Evolutionary conservation across 2,888 invertebrate species (phyloP).

Genomic region (Drosophila parthenogenetica): DNA sequence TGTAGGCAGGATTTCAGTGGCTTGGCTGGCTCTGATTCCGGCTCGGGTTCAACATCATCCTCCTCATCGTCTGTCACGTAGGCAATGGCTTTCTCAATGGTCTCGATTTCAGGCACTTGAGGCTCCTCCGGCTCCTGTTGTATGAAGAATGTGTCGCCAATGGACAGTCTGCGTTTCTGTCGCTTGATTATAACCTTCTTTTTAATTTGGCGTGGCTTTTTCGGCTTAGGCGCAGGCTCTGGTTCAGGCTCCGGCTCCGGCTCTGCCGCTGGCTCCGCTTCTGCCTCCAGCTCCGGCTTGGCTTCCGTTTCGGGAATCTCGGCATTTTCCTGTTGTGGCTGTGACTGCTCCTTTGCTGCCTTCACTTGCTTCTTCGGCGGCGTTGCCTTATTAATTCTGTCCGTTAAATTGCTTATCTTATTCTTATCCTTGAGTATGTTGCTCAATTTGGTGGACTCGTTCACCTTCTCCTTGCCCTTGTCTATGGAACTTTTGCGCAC

Average conservation of each 20-base stretch:
- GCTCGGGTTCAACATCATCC: slow-evolving; percentile 51
- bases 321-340: slow-evolving; percentile 31
- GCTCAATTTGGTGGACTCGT: slow-evolving; percentile 45
- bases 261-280: slow-evolving; percentile 21
- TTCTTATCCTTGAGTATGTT: slow-evolving; percentile 70
- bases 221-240: slow-evolving; percentile 46
- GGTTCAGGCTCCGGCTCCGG: slow-evolving; percentile 28
- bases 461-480: slow-evolving; percentile 55
- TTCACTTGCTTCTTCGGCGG: slow-evolving; percentile 64
- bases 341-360: slow-evolving; percentile 33
- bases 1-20: slow-evolving; percentile 82
- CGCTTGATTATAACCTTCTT: slow-evolving; percentile 84
- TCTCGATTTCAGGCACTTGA: slow-evolving; percentile 76
- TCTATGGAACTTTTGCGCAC: slow-evolving; percentile 75
- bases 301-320: slow-evolving; percentile 16
- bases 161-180: slow-evolving; percentile 82
- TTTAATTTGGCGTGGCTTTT: slow-evolving; percentile 80
- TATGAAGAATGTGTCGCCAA: slow-evolving; percentile 79
- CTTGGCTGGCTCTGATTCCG: slow-evolving; percentile 52
- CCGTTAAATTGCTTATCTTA: slow-evolving; percentile 63
- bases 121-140: slow-evolving; percentile 72
- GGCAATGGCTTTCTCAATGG: slow-evolving; percentile 82
- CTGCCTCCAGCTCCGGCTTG: slow-evolving; percentile 16
- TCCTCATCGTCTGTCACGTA: slow-evolving; percentile 76
- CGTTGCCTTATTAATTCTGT: slow-evolving; percentile 60